phyloP scores from a whole-genome alignment of 2,113 vertebrate genomes.

The Gadus macrocephalus region DNA sequence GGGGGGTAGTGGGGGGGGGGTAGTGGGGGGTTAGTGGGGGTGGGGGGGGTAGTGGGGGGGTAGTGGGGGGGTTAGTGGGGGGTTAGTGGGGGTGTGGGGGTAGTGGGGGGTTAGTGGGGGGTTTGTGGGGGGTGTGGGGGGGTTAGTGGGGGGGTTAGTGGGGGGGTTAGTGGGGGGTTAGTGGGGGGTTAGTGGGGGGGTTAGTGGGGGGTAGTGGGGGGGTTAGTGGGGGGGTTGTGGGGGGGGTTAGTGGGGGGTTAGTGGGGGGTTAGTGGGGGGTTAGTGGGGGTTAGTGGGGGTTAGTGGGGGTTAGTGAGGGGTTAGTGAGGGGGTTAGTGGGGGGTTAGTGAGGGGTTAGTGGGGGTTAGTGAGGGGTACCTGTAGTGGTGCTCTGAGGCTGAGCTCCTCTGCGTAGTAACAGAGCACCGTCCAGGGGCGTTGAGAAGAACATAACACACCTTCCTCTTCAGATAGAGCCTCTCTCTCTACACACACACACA shows the following conservation, averaged over 20 bases:
- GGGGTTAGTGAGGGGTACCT: conserved; percentile 52
- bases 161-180: background rate
- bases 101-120: too few relatives aligned
- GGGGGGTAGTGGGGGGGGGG: background rate
- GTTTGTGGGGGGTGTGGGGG: too few relatives aligned
- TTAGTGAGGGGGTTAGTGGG: too few relatives aligned
- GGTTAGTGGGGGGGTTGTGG: too few relatives aligned
- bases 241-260: background rate
- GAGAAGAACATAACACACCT: conserved; percentile 65
- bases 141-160: background rate
- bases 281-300: conserved; percentile 67
- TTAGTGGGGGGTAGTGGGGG: too few relatives aligned
- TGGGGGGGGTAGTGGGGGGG: background rate
- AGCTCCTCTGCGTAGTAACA: conserved; percentile 78
- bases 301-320: too few relatives aligned
- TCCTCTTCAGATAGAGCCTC: conserved; percentile 44
- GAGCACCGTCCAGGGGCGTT: conserved; percentile 68
- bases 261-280: conserved; percentile 70
- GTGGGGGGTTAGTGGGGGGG: background rate
- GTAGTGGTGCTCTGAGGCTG: conserved; percentile 69
- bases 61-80: background rate
- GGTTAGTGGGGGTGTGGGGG: conserved; percentile 72
- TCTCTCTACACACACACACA: conserved; percentile 26
- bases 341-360: too few relatives aligned
- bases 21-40: background rate